Evolutionary conservation across 1,140 invertebrate genomes (phyloP), one percentile per base, ranked within the genome.

Genomic region (Macrocentrus cingulum): DNA sequence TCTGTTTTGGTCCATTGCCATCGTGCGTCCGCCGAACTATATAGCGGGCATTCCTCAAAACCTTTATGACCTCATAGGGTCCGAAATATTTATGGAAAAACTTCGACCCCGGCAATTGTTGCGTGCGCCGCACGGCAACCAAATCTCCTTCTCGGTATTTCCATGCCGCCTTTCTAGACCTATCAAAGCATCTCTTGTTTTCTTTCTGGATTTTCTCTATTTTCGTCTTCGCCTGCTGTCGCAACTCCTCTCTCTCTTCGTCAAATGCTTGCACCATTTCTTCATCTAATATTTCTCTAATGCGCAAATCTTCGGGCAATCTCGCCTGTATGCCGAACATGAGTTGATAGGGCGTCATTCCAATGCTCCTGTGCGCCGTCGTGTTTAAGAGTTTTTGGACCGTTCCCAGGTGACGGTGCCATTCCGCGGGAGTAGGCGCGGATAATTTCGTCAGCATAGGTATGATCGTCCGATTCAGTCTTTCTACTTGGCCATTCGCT

Each of bases 401-500:
- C 2, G 8, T 22, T 4, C 20, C 25, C 3, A 62, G 15, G 5
- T 64, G 49, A 6, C 19, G 18, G 25, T 59, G 59, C 36, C 49
- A 62, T 15, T 48, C 25, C 2, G 48, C 52, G 1, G 60, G 53
- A 5, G 42, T 57, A 9, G 51, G 13, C 11, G 29, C 13, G 1
- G 23, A 5, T 16, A 49, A n/a, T 29, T 49, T 29, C 25, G 46
- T 49, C 19, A 54, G 41, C n/a, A 54, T 8, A 25, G 51, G 36
- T 9, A 54, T 42, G 11, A 55, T 7, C 5, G 23, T 55, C 11
- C 39, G 13, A 19, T 55, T 55, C 23, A 55, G 34, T 23, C 53
- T 55, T 29, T 55, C 70, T 36, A 66, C 65, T 58, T 71, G 67
- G 5, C 64, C 66, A 51, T 71, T 70, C 7, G 61, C 53, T 19